A percentile compares a stretch with the other conserved stretches of the same genome.
Evolutionary conservation across 2,888 invertebrate species (phyloP).

Genomic region (Apantesis nais): DNA sequence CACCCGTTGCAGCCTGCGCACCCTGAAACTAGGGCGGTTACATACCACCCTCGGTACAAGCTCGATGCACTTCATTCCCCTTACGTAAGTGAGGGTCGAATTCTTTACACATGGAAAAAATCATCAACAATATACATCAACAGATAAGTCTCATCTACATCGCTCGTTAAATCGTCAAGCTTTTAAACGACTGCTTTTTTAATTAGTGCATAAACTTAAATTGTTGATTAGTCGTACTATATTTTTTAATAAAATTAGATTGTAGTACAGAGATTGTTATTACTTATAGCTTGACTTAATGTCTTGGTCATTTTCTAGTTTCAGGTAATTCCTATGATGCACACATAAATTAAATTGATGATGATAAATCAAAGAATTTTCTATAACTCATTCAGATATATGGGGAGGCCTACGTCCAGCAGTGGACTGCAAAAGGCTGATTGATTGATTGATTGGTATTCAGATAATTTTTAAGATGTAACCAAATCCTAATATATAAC

Average conservation of each 20-base stretch:
- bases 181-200: not conserved
- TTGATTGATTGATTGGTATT: too few relatives aligned
- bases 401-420: too few relatives aligned
- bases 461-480: too few relatives aligned
- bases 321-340: not conserved
- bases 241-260: not conserved
- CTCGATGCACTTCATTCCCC: conserved; percentile 49
- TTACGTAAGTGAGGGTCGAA: conserved; percentile 39
- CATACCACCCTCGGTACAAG: conserved; percentile 38
- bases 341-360: not conserved
- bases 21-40: conserved; percentile 76
- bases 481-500: not conserved
- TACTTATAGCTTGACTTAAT: not conserved
- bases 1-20: conserved; percentile 70
- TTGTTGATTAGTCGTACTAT: not conserved
- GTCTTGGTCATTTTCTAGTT: not conserved
- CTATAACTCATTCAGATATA: too few relatives aligned
- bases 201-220: not conserved
- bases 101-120: conserved; percentile 26
- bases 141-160: conserved; percentile 3
- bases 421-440: too few relatives aligned
- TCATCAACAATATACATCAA: conserved; percentile 29
- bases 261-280: not conserved
- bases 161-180: not conserved
- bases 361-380: too few relatives aligned